Evolutionary conservation across 2,888 invertebrate species (phyloP).

Genomic region (Camptogramma bilineatum): DNA sequence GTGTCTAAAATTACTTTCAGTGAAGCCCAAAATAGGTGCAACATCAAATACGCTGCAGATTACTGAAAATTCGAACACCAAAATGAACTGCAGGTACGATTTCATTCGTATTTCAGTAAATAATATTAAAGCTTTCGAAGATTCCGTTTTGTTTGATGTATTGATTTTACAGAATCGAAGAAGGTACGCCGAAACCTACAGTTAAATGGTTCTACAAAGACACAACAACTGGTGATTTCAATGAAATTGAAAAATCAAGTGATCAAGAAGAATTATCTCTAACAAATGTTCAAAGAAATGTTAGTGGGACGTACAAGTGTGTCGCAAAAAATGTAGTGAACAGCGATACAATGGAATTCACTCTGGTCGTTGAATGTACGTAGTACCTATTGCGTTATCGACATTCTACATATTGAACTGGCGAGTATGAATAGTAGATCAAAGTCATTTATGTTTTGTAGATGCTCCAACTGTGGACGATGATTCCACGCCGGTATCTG

Average conservation of each 20-base stretch:
- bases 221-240: background rate
- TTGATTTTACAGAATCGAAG: slow-evolving; percentile 20
- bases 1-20: slow-evolving; percentile 1
- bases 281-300: slow-evolving; percentile 7
- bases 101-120: background rate
- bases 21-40: slow-evolving; percentile 2
- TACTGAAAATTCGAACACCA: background rate
- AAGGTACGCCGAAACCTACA: slow-evolving; percentile 17
- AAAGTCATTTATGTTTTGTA: background rate
- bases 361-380: slow-evolving; percentile 20
- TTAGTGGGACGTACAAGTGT: slow-evolving; percentile 21
- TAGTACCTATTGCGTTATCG: background rate
- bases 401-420: background rate
- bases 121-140: slow-evolving; percentile 6
- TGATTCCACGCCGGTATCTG: background rate
- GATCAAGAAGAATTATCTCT: slow-evolving; percentile 8
- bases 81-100: background rate
- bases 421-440: too few species aligned
- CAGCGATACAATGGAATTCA: slow-evolving; percentile 14
- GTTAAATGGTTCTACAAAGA: slow-evolving; percentile 21
- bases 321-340: slow-evolving; percentile 16
- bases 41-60: background rate
- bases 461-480: slow-evolving; percentile 19
- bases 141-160: background rate
- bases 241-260: slow-evolving; percentile 8